A percentile compares a stretch with the other conserved stretches of the same genome.
Evolutionary conservation across 2,113 vertebrate genomes (phyloP).

Genomic region (Nestor notabilis): DNA sequence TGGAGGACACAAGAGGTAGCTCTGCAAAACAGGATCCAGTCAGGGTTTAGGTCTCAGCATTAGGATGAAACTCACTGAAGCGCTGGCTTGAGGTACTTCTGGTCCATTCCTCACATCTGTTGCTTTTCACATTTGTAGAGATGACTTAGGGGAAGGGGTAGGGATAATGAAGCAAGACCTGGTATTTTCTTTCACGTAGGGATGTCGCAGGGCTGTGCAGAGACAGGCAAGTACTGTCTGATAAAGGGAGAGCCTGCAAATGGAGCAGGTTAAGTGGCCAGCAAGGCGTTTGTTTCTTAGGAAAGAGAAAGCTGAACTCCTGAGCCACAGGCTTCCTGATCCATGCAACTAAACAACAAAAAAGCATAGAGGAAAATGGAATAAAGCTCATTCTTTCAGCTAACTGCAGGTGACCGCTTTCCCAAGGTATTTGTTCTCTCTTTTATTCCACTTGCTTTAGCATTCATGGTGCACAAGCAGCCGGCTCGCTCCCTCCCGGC

Average conservation of each 20-base stretch:
- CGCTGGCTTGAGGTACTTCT: accelerated
- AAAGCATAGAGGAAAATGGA: not conserved
- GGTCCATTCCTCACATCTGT: not conserved
- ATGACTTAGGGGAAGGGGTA: not conserved
- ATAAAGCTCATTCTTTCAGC: not conserved
- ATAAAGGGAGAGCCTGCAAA: not conserved
- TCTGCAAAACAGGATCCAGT: not conserved
- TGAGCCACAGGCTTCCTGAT: not conserved
- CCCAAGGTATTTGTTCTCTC: not conserved
- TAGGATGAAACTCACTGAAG: not conserved
- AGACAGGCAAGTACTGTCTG: not conserved
- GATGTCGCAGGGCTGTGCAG: not conserved
- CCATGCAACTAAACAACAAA: not conserved
- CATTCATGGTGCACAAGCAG: not conserved
- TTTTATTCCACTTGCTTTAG: slow-evolving; percentile 36
- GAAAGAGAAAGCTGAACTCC: not conserved
- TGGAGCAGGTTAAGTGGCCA: accelerated
- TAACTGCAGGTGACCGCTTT: not conserved
- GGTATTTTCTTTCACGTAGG: not conserved
- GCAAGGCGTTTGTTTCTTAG: not conserved
- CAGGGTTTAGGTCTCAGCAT: not conserved
- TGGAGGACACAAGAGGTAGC: not conserved
- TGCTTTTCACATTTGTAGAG: not conserved
- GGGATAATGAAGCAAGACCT: not conserved
- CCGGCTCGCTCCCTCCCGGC: not conserved